These are phyloP conservation scores for Dunckerocampus dactyliophorus DNA, from an alignment of 2,113 vertebrate genomes.

Conservation along the genomic window DNA sequence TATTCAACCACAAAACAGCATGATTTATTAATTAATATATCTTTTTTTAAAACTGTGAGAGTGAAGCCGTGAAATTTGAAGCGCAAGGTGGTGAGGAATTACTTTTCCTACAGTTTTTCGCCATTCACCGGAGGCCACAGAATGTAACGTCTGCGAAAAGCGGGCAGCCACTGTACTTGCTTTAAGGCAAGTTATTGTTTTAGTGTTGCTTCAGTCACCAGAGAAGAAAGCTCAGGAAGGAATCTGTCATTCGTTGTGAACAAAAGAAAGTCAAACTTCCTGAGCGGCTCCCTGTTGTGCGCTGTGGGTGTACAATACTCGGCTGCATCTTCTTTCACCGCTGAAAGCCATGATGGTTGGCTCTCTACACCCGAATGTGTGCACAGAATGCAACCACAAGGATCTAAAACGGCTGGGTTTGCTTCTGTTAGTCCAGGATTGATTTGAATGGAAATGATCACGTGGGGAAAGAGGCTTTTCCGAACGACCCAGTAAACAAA, in stretches of 20 bases:
- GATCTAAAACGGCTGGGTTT: not conserved
- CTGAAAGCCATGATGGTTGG: conserved; percentile 25
- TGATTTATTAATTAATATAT: no score
- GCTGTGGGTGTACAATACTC: conserved; percentile 39
- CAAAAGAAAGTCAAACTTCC: conserved; percentile 62
- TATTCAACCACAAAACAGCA: no score
- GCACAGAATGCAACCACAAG: not conserved
- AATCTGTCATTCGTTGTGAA: conserved; percentile 43
- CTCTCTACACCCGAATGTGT: not conserved
- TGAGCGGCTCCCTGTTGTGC: conserved; percentile 35
- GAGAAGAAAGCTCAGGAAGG: conserved; percentile 55
- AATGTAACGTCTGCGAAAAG: no score
- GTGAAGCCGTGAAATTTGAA: no score
- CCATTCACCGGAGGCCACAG: not conserved
- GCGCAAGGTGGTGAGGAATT: no score
- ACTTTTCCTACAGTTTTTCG: not conserved
- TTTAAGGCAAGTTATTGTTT: conserved; percentile 4
- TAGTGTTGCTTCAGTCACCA: not conserved
- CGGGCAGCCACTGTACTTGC: not conserved
- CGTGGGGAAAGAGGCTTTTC: conserved; percentile 13
- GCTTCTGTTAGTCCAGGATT: not conserved
- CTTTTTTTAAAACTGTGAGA: no score
- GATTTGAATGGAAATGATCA: not conserved
- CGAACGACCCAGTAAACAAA: conserved; percentile 35
- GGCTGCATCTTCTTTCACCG: conserved; percentile 24